Percentiles rank a stretch among this genome's conserved stretches.
Conservation (phyloP, 2,113 vertebrate genomes). For the Festucalex cinctus region DNA sequence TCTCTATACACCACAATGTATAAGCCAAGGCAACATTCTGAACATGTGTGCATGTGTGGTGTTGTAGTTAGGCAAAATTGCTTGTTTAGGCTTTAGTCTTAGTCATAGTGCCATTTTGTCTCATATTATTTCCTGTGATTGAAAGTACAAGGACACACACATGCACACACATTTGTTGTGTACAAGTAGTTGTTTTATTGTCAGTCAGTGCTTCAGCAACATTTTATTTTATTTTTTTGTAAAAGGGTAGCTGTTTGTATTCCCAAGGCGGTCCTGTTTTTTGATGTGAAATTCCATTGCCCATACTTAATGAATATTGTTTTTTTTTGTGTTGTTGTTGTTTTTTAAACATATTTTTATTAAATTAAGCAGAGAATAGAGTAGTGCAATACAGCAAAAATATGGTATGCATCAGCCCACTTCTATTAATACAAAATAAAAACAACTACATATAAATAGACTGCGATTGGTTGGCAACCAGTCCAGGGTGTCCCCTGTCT, state of each 20-base stretch:
- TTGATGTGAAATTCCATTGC: background rate
- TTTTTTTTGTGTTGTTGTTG: too few species aligned
- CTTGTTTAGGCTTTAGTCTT: constrained; percentile 44
- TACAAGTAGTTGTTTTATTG: constrained; percentile 10
- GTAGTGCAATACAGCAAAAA: too few species aligned
- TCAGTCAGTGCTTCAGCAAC: constrained; percentile 24
- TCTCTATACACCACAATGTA: constrained; percentile 22
- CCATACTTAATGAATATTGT: background rate
- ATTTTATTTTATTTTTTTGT: too few species aligned
- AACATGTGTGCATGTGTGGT: constrained; percentile 1
- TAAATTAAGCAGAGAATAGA: too few species aligned
- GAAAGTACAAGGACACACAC: constrained; percentile 31
- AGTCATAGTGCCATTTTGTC: constrained; percentile 50
- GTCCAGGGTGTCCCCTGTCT: too few species aligned
- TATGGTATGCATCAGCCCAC: too few species aligned
- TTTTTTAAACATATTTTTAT: too few species aligned
- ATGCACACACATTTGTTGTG: background rate
- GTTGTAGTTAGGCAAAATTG: constrained; percentile 30
- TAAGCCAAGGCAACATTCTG: constrained; percentile 5
- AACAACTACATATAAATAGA: too few species aligned
- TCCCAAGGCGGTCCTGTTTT: background rate
- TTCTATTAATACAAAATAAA: too few species aligned
- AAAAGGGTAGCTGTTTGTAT: background rate
- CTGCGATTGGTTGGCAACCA: too few species aligned
- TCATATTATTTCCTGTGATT: constrained; percentile 54